Conservation (phyloP, 37 sponge, comb jelly and placozoan species). For the Beroe ovata region DNA sequence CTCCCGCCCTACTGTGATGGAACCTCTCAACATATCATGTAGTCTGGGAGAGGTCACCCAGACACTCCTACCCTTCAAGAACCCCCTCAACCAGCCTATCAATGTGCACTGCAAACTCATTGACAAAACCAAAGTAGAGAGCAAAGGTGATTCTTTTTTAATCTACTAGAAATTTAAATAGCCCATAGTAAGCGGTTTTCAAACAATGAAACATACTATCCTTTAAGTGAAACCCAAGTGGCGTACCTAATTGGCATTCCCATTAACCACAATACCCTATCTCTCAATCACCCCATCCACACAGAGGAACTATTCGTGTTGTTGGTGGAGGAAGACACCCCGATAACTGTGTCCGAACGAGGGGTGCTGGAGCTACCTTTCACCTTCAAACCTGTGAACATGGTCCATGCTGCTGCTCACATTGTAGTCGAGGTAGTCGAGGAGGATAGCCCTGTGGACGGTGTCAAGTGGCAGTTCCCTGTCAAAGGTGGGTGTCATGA, state of each 20-base stretch:
- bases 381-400: constrained; percentile 54
- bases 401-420: constrained; percentile 19
- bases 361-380: constrained; percentile 60
- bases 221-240: no score
- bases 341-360: neutral
- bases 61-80: constrained; percentile 74
- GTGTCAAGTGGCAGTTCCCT: constrained; percentile 68
- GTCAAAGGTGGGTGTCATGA: constrained; percentile 14
- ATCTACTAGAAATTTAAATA: no score
- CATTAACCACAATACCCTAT: no score
- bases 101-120: constrained; percentile 19
- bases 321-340: neutral
- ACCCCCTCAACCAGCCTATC: constrained; percentile 74
- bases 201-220: no score
- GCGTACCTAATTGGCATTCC: neutral
- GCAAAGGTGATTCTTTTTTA: neutral
- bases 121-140: constrained; percentile 5
- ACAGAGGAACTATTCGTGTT: constrained; percentile 46
- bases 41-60: constrained; percentile 39
- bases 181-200: no score
- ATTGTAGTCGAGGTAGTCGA: constrained; percentile 25
- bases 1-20: constrained; percentile 4
- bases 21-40: constrained; percentile 30
- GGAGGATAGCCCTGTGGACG: constrained; percentile 35
- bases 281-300: neutral